Base-by-base conservation (phyloP, 1,140 invertebrate species). In the Physella acuta region DNA sequence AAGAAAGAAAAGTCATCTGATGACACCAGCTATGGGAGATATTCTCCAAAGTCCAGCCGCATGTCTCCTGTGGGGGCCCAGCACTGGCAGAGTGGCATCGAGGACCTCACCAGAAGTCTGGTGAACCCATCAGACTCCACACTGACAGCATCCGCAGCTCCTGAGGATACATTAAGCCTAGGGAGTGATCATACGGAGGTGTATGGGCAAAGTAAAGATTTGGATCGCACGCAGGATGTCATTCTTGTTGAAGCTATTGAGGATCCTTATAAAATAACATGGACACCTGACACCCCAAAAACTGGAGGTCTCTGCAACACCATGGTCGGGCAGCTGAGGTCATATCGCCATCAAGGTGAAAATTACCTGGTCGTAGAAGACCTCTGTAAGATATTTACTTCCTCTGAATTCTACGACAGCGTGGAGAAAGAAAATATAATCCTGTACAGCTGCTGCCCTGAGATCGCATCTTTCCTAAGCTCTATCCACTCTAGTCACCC, bases 281-380 rank as follows among this genome's bases (percentile, higher is more conserved):
- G 64, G 51, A 14, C 11, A 30, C 1, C 1, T 1, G 34, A 53
- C 1, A 1, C 26, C 20, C n/a, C 52, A 20, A 67, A 67, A 37
- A 14, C 30, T 55, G 64, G 52, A 24, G n/a, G 64, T 4, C 24
- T 67, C 1, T 56, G 33, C 37, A 67, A 56, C 28, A 67, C 64
- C 36, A n/a, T 37, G 36, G 20, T 56, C n/a, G 64, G 52, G 24
- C 30, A 56, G 26, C 2, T 56, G 5, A 67, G 64, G 39, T 67
- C 8, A 14, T 67, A 67, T 34, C 51, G 2, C 11, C 51, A 67
- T 33, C 14, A 56, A 2, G 20, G 34, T n/a, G 64, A 67, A 37
- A 56, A 67, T 67, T 67, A 36, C 28, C 36, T 67, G 31, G 52
- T 56, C 2, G 64, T 67, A 31, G 51, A 55, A 31, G 64, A 67